phyloP scores from a whole-genome alignment of 2,888 invertebrate genomes.

The Tiliacea citrago region DNA sequence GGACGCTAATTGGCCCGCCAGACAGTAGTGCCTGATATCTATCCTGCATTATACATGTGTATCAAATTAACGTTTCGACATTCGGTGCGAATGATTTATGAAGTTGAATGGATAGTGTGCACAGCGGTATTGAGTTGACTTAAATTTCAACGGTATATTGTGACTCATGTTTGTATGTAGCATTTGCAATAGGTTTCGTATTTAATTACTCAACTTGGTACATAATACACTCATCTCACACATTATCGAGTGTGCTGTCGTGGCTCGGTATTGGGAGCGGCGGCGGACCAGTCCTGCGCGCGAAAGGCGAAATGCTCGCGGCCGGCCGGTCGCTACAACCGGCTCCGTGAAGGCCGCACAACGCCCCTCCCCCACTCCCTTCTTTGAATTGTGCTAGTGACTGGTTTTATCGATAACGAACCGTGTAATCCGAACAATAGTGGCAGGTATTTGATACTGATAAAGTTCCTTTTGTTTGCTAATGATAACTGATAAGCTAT shows the following conservation, averaged over 20 bases:
- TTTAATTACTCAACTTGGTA: slow-evolving; percentile 65
- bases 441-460: slow-evolving; percentile 55
- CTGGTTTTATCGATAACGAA: slow-evolving; percentile 82
- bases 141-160: slow-evolving; percentile 55
- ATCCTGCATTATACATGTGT: slow-evolving; percentile 63
- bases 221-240: slow-evolving; percentile 68
- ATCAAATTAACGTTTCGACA: slow-evolving; percentile 57
- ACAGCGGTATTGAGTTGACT: slow-evolving; percentile 50
- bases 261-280: slow-evolving; percentile 78
- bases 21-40: slow-evolving; percentile 78
- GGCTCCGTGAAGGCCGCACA: slow-evolving; percentile 89
- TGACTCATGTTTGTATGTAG: slow-evolving; percentile 59
- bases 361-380: slow-evolving; percentile 82
- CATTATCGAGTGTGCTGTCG: slow-evolving; percentile 66
- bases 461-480: slow-evolving; percentile 41
- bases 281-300: slow-evolving; percentile 82
- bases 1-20: slow-evolving; percentile 85
- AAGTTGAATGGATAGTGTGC: slow-evolving; percentile 47
- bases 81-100: slow-evolving; percentile 53
- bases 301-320: slow-evolving; percentile 89
- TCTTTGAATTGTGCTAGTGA: slow-evolving; percentile 75
- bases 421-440: slow-evolving; percentile 56
- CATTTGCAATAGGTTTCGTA: slow-evolving; percentile 55
- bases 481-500: slow-evolving; percentile 26
- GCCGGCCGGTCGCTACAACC: slow-evolving; percentile 86